Base-by-base conservation (phyloP, 2,888 invertebrate genomes). In the Apeira syringaria region DNA sequence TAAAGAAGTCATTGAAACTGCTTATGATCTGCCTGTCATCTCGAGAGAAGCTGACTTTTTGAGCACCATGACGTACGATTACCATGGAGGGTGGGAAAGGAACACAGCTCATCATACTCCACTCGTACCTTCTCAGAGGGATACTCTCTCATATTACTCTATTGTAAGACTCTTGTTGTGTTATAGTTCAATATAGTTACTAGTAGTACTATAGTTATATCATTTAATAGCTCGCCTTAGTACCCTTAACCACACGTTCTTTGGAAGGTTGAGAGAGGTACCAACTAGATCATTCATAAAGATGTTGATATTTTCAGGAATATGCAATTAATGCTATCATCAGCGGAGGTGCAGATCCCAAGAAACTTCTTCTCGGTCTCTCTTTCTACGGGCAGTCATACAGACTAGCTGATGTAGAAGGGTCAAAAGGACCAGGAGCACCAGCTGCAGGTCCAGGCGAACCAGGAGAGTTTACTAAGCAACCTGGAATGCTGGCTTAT, bases 301-400 rank as follows among this genome's bases (percentile, higher is more conserved):
- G 20, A 20, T 20, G 5, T 15, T 6, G 18, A 4, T 24, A 5
- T 18, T 50, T 48, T 25, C 63, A 94, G 95, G 96, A 97, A 80
- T 96, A 92, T 59, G 95, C 97, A 0, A 92, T 97, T 82, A 94
- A 96, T 68, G 92, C 96, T 48, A 86, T 97, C 46, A 89, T 95
- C 0, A 85, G 89, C 24, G 91, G 92, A 50, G 97, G 97, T 1
- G 97, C 95, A 1, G 93, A 94, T 8, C 93, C 93, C 2, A 92
- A 94, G 35, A 97, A 97, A 70, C 82, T 98, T 1, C 77, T 95
- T 0, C 85, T 97, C 33, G 97, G 97, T 0, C 91, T 97, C 43
- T 96, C 97, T 0, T 94, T 97, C 74, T 97, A 97, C 64, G 97
- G 97, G 0, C 97, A 97, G 73, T 93, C 94, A n/a, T 98, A 94